Percentiles rank a stretch among this genome's conserved stretches.
Conservation (phyloP, 1,140 invertebrate genomes). For the Drosophila seguyi region DNA sequence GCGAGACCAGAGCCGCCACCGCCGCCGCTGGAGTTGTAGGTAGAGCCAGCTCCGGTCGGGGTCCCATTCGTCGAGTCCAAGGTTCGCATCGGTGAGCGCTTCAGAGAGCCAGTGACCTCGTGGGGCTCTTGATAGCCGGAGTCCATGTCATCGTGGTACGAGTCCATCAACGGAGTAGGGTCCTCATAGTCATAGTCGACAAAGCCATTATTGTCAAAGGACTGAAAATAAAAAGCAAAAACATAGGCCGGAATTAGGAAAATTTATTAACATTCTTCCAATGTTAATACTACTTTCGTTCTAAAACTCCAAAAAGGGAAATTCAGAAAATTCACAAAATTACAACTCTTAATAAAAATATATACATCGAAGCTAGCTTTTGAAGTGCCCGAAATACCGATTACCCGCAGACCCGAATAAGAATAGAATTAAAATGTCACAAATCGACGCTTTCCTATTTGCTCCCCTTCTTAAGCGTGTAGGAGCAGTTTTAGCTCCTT, state of each 20-base stretch:
- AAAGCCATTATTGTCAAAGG: conserved; percentile 90
- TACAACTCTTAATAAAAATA: too few species aligned
- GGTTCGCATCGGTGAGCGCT: conserved; percentile 85
- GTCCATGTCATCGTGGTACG: conserved; percentile 89
- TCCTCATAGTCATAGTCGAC: conserved; percentile 91
- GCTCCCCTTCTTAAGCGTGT: neutral
- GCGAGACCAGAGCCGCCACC: conserved; percentile 17
- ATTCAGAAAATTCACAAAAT: too few species aligned
- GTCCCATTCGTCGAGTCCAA: conserved; percentile 91
- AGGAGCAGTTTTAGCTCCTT: neutral
- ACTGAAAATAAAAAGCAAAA: conserved; percentile 73
- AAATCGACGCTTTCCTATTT: neutral
- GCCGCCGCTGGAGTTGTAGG: conserved; percentile 26
- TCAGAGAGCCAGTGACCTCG: conserved; percentile 86
- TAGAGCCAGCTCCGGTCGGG: conserved; percentile 90
- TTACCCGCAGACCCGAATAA: too few species aligned
- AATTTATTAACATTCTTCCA: neutral
- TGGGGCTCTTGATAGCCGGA: conserved; percentile 86
- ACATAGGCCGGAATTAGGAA: neutral
- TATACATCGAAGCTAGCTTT: too few species aligned
- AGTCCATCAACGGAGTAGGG: conserved; percentile 90
- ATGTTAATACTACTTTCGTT: neutral
- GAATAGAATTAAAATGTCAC: neutral
- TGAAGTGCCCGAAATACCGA: neutral
- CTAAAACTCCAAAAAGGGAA: neutral